Conservation (phyloP, 1,140 invertebrate species). For the Araneus ventricosus region DNA sequence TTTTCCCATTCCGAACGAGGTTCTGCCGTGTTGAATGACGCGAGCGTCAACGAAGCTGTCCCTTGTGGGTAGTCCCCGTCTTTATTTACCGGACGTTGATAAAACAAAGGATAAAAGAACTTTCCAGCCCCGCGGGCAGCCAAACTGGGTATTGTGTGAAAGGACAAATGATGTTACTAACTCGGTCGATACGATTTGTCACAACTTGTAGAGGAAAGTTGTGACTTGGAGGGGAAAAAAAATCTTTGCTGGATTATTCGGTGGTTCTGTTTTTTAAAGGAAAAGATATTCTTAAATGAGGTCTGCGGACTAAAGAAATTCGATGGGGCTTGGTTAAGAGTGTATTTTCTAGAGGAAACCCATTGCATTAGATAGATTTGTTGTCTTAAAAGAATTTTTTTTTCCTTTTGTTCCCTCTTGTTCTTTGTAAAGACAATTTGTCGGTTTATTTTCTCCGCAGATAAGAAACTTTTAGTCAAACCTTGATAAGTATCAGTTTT, state of each 20-base stretch:
- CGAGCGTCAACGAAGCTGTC: constrained; percentile 43
- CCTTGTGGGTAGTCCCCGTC: constrained; percentile 40
- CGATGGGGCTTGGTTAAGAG: neutral
- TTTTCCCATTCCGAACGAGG: neutral
- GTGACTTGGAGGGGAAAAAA: constrained; percentile 20
- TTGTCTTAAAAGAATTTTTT: neutral
- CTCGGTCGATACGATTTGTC: constrained; percentile 55
- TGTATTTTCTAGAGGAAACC: neutral
- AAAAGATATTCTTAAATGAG: constrained; percentile 21
- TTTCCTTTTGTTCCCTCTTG: neutral
- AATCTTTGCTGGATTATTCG: neutral
- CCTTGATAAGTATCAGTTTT: too few species aligned
- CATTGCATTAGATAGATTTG: neutral
- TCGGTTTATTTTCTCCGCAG: constrained; percentile 1
- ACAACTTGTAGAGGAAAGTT: constrained; percentile 60
- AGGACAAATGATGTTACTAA: constrained; percentile 53
- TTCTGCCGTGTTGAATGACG: constrained; percentile 35
- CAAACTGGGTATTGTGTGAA: constrained; percentile 44
- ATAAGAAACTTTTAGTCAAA: too few species aligned
- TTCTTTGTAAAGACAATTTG: neutral
- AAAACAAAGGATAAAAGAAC: constrained; percentile 48
- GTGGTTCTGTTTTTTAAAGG: constrained; percentile 24
- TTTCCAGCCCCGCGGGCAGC: constrained; percentile 6
- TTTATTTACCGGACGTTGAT: constrained; percentile 43
- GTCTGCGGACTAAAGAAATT: constrained; percentile 23